phyloP scores from a whole-genome alignment of 2,113 vertebrate species.

The Urocynchramus pylzowi region DNA sequence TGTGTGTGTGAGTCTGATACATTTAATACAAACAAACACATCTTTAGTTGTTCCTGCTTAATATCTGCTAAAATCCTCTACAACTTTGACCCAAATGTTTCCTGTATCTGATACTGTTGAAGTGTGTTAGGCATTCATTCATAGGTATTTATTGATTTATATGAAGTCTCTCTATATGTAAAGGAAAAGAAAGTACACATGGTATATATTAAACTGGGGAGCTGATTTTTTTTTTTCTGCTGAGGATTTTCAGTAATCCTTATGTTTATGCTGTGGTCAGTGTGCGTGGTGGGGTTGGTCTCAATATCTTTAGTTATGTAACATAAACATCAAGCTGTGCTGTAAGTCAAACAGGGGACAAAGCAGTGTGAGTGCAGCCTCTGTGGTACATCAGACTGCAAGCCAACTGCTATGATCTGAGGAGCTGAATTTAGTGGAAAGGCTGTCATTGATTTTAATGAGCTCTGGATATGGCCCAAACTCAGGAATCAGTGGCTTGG shows the following conservation, averaged over 20 bases:
- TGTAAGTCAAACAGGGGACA: background rate
- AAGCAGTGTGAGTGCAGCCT: background rate
- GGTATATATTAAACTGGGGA: background rate
- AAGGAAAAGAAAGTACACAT: background rate
- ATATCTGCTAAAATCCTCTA: background rate
- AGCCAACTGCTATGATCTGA: background rate
- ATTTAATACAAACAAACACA: background rate
- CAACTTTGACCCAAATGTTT: background rate
- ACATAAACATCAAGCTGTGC: background rate
- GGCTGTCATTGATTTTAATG: background rate
- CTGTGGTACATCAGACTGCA: background rate
- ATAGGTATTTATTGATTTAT: background rate
- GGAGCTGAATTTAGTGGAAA: background rate
- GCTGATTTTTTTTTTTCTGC: background rate
- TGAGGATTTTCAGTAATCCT: constrained; percentile 52
- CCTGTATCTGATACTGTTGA: background rate
- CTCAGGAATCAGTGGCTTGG: background rate
- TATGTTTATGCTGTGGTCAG: background rate
- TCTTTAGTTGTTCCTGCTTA: background rate
- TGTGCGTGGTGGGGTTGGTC: background rate
- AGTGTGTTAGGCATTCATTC: background rate
- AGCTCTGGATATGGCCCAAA: background rate
- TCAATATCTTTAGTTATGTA: constrained; percentile 38
- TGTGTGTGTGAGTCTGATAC: background rate
- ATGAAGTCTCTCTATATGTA: background rate